These are phyloP conservation scores for Acholoe squamosa DNA, from an alignment of 2,888 invertebrate species.

Conservation along the genomic window DNA sequence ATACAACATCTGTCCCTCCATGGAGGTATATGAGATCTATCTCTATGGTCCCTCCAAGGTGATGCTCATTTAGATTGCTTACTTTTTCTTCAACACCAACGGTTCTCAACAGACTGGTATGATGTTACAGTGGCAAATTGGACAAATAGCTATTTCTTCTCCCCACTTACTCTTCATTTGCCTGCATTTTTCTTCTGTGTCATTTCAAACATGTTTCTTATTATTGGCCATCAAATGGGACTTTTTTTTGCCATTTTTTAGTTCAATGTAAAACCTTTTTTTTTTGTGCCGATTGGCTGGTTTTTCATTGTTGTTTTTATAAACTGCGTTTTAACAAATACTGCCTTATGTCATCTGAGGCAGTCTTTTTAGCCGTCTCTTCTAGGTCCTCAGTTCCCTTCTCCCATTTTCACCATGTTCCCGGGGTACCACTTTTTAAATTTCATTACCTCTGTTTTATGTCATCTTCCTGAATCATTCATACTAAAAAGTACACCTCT, in stretches of 20 bases:
- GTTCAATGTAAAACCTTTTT: background rate
- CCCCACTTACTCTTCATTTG: no score
- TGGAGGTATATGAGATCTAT: background rate
- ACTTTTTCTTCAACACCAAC: no score
- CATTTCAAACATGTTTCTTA: background rate
- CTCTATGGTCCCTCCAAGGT: background rate
- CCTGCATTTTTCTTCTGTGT: background rate
- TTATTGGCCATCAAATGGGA: slow-evolving; percentile 6
- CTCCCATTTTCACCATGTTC: background rate
- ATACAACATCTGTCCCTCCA: no score
- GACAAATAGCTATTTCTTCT: no score
- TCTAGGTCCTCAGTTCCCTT: background rate
- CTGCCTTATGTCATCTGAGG: background rate
- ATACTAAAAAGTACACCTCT: background rate
- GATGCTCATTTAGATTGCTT: background rate
- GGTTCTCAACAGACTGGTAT: no score
- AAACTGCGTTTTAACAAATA: background rate
- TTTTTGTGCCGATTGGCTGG: background rate
- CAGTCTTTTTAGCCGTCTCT: background rate
- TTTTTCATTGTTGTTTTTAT: background rate
- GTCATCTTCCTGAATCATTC: background rate
- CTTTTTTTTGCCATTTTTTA: background rate
- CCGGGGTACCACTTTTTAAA: background rate
- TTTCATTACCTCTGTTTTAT: background rate
- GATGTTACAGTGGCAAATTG: no score